Evolutionary conservation across 1,140 invertebrate genomes (phyloP).

Genomic region (Sarcophaga bullata): DNA sequence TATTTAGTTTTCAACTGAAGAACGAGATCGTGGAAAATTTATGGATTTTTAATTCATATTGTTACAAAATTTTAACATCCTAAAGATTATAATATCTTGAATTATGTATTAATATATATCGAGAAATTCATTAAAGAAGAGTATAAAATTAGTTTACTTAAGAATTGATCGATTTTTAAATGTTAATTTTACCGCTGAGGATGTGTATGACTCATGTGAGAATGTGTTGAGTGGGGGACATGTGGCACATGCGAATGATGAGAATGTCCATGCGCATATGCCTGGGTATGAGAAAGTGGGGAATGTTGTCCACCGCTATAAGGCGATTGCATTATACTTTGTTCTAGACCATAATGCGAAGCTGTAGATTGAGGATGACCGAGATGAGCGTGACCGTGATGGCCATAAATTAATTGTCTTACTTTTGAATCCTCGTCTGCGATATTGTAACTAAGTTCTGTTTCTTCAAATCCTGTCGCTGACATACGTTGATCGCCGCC

Average conservation of each 20-base stretch:
- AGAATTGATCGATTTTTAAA: too few species aligned
- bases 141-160: too few species aligned
- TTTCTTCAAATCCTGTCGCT: constrained; percentile 97
- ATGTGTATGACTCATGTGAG: constrained; percentile 64
- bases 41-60: too few species aligned
- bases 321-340: constrained; percentile 65
- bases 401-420: constrained; percentile 91
- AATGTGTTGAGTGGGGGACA: constrained; percentile 63
- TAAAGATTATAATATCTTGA: too few species aligned
- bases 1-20: neutral
- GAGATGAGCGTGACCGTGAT: constrained; percentile 72
- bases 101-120: too few species aligned
- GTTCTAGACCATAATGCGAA: constrained; percentile 63
- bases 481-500: constrained; percentile 94
- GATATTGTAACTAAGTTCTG: constrained; percentile 96
- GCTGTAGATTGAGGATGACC: constrained; percentile 63
- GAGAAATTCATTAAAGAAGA: too few species aligned
- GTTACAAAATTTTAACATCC: too few species aligned
- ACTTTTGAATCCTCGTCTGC: constrained; percentile 95
- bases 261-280: constrained; percentile 55
- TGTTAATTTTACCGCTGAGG: constrained; percentile 56
- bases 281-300: constrained; percentile 63
- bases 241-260: constrained; percentile 63
- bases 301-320: constrained; percentile 67
- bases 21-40: neutral